These are phyloP conservation scores for Bradysia coprophila DNA, from an alignment of 1,140 invertebrate species.

Conservation along the genomic window DNA sequence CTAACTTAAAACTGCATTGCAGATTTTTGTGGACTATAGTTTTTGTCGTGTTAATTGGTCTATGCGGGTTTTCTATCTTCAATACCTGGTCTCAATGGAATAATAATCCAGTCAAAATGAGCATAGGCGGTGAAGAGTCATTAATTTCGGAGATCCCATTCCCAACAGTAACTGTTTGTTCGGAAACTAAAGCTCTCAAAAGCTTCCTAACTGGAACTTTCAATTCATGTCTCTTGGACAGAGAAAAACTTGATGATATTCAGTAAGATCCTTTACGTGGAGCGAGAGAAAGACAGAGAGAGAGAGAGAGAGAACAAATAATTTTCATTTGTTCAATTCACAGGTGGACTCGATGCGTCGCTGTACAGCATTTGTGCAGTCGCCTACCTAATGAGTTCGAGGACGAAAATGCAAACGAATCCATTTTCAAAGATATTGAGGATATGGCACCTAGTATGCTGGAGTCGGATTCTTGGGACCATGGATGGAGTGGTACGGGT, in stretches of 20 bases:
- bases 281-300: not conserved
- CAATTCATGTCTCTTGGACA: not conserved
- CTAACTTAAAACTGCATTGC: not conserved
- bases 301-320: not conserved
- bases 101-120: conserved; percentile 40
- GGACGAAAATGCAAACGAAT: not conserved
- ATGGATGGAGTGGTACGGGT: not conserved
- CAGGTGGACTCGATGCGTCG: not conserved
- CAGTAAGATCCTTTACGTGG: not conserved
- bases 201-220: conserved; percentile 1
- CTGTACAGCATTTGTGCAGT: not conserved
- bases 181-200: conserved; percentile 31
- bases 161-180: conserved; percentile 38
- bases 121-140: conserved; percentile 23
- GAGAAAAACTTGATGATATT: not conserved
- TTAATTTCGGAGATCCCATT: conserved; percentile 41
- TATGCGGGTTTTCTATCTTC: not conserved
- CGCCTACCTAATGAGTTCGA: not conserved
- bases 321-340: not conserved
- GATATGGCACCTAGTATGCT: not conserved
- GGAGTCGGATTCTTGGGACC: no score
- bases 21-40: not conserved
- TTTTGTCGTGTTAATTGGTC: not conserved
- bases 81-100: conserved; percentile 40
- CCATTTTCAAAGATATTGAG: not conserved